Base-by-base conservation (phyloP, 2,113 vertebrate genomes). In the Capreolus pygargus region DNA sequence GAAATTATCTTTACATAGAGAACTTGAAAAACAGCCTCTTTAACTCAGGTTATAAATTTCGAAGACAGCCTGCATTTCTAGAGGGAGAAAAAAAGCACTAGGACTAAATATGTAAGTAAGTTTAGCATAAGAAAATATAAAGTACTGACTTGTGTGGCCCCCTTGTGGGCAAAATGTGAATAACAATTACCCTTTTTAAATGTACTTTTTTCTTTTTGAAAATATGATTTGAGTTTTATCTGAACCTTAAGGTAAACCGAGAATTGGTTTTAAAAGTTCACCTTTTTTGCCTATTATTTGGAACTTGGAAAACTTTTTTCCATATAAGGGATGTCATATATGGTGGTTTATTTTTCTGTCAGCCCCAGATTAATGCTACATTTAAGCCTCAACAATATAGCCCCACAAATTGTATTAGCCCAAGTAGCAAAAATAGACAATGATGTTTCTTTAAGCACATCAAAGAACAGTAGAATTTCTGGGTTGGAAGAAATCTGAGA, bases 161-260 rank as follows among this genome's bases (percentile, higher is more conserved):
- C n/a, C 83, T 23, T 89, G 64, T 93, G 97, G 94, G 2, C 1
- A 94, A 21, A 91, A 50, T 79, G 61, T 70, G 67, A 97, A 97
- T 93, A 61, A 96, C 88, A 97, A 14, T 16, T 19, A n/a, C 27
- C 28, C 16, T 70, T 82, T 91, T 23, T 61, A 95, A 96, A 81
- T 36, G 9, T 57, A 50, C 23, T 21, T 12, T 50, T 33, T 78
- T 47, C 36, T 47, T 78, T 90, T 70, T 70, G 47, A 91, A 76
- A 89, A 85, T 12, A 70, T 61, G 10, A 19, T 45, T 74, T 95
- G 57, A 58, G 19, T 85, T 84, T 97, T 79, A 90, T 25, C 61
- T 54, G 13, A 79, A 94, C 4, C 33, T 4, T 9, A 50, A 47
- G 50, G 55, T 89, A 90, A 96, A 96, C 19, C 17, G 23, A 88